These are phyloP conservation scores for Nesometra sesokonis DNA, from an alignment of 35 echinoderm and acorn worm genomes.

Conservation along the genomic window DNA sequence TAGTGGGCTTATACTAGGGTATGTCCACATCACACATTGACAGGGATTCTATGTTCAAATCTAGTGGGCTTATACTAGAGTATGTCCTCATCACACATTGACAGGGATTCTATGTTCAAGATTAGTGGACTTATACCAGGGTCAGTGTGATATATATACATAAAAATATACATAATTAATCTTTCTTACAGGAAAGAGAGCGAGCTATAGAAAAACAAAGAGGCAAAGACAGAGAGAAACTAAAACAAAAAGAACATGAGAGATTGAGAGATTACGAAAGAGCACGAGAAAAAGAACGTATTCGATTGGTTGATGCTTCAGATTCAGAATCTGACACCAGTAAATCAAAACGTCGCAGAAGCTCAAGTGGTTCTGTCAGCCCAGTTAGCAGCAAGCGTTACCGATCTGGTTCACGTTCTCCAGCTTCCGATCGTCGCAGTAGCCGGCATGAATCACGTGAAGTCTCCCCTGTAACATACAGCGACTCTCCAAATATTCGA, in stretches of 20 bases:
- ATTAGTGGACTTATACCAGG: too few species aligned
- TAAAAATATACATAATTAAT: too few species aligned
- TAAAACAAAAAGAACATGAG: conserved; percentile 52
- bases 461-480: conserved; percentile 48
- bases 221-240: conserved; percentile 55
- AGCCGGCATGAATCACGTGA: conserved; percentile 18
- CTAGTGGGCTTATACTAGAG: too few species aligned
- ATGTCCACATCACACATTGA: too few species aligned
- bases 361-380: conserved; percentile 19
- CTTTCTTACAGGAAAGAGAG: conserved; percentile 50
- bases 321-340: conserved; percentile 29
- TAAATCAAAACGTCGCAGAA: conserved; percentile 23
- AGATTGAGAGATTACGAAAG: conserved; percentile 74
- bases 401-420: conserved; percentile 47
- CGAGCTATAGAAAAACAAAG: conserved; percentile 70
- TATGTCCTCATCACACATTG: too few species aligned
- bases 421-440: conserved; percentile 29
- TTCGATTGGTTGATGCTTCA: conserved; percentile 53
- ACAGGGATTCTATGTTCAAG: too few species aligned
- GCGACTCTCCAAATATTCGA: conserved; percentile 46
- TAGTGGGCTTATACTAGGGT: too few species aligned
- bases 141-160: too few species aligned
- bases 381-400: conserved; percentile 24
- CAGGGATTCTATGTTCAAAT: too few species aligned
- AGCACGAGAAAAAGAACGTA: conserved; percentile 61